Evolutionary conservation across 1,140 invertebrate genomes (phyloP).

Genomic region (Conus betulinus): DNA sequence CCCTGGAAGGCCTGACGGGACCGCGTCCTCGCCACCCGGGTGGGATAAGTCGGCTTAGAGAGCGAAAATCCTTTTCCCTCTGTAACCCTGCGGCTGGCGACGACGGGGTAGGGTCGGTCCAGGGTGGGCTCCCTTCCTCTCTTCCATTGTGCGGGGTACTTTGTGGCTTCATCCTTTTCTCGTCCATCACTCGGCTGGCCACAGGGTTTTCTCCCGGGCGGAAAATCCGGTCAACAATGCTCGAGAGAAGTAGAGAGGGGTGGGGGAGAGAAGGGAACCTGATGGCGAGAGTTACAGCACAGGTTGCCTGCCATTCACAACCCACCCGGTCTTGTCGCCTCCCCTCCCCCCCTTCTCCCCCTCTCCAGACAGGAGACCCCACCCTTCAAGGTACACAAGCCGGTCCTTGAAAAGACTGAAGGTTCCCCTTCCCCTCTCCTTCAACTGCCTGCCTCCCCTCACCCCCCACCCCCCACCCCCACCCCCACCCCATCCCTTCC

Average conservation of each 20-base stretch:
- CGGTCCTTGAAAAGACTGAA: too few species aligned
- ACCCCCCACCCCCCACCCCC: too few species aligned
- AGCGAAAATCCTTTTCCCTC: not conserved
- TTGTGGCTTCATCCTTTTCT: not conserved
- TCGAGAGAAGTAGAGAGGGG: not conserved
- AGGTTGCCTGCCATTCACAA: not conserved
- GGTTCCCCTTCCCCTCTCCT: not conserved
- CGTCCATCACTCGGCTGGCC: not conserved
- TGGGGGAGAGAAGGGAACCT: not conserved
- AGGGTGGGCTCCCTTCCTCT: not conserved
- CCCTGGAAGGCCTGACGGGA: not conserved
- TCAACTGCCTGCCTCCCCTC: not conserved
- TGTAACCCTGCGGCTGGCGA: not conserved
- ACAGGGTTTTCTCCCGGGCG: not conserved
- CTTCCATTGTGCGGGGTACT: not conserved
- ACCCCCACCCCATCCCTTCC: too few species aligned
- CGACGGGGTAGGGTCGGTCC: not conserved
- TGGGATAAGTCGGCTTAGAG: not conserved
- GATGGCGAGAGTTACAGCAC: not conserved
- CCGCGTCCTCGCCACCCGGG: not conserved
- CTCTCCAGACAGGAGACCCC: not conserved
- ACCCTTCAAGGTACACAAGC: not conserved
- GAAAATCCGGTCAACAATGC: slow-evolving; percentile 3
- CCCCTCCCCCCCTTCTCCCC: not conserved
- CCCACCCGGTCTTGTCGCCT: not conserved